Evolutionary conservation across 2,113 vertebrate genomes (phyloP).

Genomic region (Hydrolagus affinis): DNA sequence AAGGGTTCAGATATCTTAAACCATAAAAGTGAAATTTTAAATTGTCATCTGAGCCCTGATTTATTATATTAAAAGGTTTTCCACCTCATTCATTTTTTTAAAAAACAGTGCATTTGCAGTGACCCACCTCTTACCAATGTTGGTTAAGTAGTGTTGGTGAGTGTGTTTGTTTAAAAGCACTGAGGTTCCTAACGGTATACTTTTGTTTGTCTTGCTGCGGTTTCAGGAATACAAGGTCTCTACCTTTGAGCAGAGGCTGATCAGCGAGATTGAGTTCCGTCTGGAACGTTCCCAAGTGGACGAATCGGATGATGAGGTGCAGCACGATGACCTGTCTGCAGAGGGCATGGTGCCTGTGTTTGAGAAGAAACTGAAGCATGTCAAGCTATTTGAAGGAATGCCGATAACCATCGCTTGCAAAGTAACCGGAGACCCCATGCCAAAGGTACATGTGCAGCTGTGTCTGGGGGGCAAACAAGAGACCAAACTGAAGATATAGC

Average conservation of each 20-base stretch:
- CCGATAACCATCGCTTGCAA: conserved; percentile 85
- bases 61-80: too few relatives aligned
- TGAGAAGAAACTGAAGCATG: conserved; percentile 83
- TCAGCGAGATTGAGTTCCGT: conserved; percentile 93
- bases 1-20: neutral
- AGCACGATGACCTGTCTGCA: conserved; percentile 61
- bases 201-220: conserved; percentile 35
- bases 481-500: too few relatives aligned
- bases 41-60: neutral
- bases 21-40: neutral
- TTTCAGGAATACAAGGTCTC: conserved; percentile 92
- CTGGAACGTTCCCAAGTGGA: conserved; percentile 88
- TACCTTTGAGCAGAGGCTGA: conserved; percentile 93
- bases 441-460: conserved; percentile 66
- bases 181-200: too few relatives aligned
- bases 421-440: conserved; percentile 79
- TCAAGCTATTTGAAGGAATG: conserved; percentile 94
- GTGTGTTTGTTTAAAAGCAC: neutral
- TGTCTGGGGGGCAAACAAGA: neutral
- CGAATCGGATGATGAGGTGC: conserved; percentile 78
- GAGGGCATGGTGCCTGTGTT: conserved; percentile 62
- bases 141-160: neutral
- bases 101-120: too few relatives aligned
- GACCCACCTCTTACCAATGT: too few relatives aligned
- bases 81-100: too few relatives aligned